Base-by-base conservation (phyloP, 1,140 invertebrate species). In the Hylaeus volcanicus region DNA sequence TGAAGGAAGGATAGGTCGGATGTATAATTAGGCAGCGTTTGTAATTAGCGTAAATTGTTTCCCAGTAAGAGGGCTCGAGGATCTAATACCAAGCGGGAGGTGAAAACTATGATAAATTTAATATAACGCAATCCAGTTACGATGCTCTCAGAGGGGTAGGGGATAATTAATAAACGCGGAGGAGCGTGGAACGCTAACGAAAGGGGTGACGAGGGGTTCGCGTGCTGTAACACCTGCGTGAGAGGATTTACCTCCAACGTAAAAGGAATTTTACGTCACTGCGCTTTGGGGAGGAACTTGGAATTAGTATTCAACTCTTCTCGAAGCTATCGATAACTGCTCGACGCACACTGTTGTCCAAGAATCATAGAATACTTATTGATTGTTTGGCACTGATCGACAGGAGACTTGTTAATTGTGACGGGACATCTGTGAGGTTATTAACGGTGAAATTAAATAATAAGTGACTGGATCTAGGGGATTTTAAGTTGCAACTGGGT, bases 21-120 rank as follows among this genome's bases (percentile, higher is more conserved):
- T 83, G 81, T 89, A 92, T 91, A 92, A 93, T 93, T 92, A 91
- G 91, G 88, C 89, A 82, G 86, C 88, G 88, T 86, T 91, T 88
- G 91, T 92, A 93, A 93, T 93, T 92, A 93, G 92, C 91, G 90
- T 90, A 92, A 92, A 93, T 93, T 93, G 92, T 93, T 92, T 92
- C 90, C 88, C 88, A 84, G 83, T 86, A 86, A 86, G 84, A 85
- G 79, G 83, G 79, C 80, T 84, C 75, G 78, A 85, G 84, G 79
- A 81, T 86, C 84, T 78, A 86, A 86, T 71, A 78, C 79, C 79
- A 79, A 60, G 70, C 72, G 83, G 74, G 65, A 82, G 84, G 83
- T 78, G 83, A 85, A 86, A 85, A 86, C 83, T 86, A 86, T 86
- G 84, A 85, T 86, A 86, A 86, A 86, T 86, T 86, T 86, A 86